Percentiles rank a stretch among this genome's conserved stretches.
Evolutionary conservation across 2,113 vertebrate genomes (phyloP).

Genomic region (Barbus barbus): DNA sequence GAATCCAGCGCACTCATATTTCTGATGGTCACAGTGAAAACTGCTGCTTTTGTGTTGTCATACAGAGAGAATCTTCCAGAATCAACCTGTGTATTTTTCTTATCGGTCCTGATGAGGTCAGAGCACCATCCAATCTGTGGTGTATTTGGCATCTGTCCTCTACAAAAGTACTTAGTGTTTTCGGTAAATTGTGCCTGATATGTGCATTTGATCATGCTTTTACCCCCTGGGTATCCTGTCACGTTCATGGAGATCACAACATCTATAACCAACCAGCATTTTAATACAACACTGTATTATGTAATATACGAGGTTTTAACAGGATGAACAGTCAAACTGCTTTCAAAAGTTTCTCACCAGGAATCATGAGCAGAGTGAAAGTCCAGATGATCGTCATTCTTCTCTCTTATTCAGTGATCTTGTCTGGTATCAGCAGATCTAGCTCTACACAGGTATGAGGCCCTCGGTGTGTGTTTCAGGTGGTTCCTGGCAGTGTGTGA

Average conservation of each 20-base stretch:
- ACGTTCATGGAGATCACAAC: constrained; percentile 16
- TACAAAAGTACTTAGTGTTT: constrained; percentile 61
- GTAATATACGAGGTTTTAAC: not conserved
- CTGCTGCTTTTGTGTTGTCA: too few species aligned
- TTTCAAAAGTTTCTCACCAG: not conserved
- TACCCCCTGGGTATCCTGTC: constrained; percentile 50
- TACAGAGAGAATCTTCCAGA: constrained; percentile 47
- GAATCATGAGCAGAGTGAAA: not conserved
- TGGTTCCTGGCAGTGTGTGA: not conserved
- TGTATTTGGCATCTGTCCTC: constrained; percentile 19
- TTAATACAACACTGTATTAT: not conserved
- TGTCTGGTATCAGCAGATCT: not conserved
- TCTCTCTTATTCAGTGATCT: not conserved
- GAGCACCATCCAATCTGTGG: too few species aligned
- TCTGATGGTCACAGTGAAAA: too few species aligned
- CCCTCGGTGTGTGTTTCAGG: not conserved
- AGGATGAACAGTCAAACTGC: not conserved
- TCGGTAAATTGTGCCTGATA: not conserved
- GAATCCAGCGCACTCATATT: constrained; percentile 12
- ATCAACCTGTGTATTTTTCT: not conserved
- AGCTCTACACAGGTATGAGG: not conserved
- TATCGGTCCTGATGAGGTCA: not conserved
- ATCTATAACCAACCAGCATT: constrained; percentile 17
- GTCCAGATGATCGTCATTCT: not conserved
- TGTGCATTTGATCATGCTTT: constrained; percentile 58